A percentile compares a stretch with the other conserved stretches of the same genome.
These are phyloP conservation scores for Dissostichus mawsoni DNA, from an alignment of 2,113 vertebrate genomes.

Conservation along the genomic window DNA sequence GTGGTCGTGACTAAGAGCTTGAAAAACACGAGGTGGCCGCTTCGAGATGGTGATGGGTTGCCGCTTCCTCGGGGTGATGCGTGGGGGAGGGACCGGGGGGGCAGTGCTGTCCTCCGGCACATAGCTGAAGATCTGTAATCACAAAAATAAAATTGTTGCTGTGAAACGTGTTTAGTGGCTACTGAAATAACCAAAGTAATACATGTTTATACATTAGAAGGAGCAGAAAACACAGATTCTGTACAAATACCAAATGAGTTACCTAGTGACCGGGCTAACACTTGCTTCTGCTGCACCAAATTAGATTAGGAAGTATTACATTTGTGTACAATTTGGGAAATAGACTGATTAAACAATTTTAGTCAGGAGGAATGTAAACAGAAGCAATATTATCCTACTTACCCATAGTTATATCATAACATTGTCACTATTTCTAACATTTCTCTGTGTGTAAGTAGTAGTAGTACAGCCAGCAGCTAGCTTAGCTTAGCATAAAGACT, in stretches of 20 bases:
- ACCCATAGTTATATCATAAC: neutral
- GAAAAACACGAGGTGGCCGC: conserved; percentile 87
- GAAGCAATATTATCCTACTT: neutral
- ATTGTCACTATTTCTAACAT: neutral
- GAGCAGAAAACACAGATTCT: neutral
- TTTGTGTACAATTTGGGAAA: neutral
- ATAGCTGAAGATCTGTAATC: conserved; percentile 90
- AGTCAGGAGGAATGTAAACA: no score
- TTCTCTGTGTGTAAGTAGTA: neutral
- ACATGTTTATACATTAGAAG: neutral
- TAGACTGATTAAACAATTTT: neutral
- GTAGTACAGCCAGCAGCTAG: neutral
- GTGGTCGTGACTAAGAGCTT: conserved; percentile 81
- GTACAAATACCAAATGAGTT: neutral
- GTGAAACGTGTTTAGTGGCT: no score
- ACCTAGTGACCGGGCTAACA: neutral
- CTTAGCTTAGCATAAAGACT: neutral
- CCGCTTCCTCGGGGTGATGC: conserved; percentile 90
- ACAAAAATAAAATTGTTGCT: neutral
- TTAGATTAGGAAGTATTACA: neutral
- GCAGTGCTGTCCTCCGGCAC: conserved; percentile 89
- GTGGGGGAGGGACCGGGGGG: conserved; percentile 92
- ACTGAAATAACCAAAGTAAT: neutral
- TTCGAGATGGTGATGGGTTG: conserved; percentile 99
- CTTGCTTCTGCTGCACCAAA: neutral